Conservation (phyloP, 2,797 vertebrate genomes). For the Epinephelus coioides region DNA sequence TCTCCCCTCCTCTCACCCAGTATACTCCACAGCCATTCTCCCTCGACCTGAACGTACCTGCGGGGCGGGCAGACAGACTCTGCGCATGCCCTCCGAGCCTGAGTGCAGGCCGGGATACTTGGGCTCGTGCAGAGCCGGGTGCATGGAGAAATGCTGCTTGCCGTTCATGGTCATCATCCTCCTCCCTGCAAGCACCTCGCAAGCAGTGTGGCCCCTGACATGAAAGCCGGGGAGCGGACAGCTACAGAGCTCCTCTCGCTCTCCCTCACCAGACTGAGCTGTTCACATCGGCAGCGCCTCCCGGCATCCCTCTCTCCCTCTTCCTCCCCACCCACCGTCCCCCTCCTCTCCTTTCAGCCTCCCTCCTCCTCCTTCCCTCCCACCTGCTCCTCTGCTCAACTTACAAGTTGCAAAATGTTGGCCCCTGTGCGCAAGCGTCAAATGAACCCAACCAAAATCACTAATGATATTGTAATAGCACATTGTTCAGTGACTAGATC, state of each 20-base stretch:
- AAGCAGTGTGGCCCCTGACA: slow-evolving; percentile 81
- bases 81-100: slow-evolving; percentile 93
- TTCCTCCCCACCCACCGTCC: slow-evolving; percentile 21
- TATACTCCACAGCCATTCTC: slow-evolving; percentile 19
- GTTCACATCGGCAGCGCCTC: slow-evolving; percentile 85
- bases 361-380: slow-evolving; percentile 52
- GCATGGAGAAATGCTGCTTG: slow-evolving; percentile 95
- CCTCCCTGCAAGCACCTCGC: slow-evolving; percentile 84
- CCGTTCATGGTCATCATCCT: slow-evolving; percentile 96
- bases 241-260: slow-evolving; percentile 62
- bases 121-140: slow-evolving; percentile 92
- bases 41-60: slow-evolving; percentile 90
- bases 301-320: slow-evolving; percentile 76
- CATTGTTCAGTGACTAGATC: not conserved
- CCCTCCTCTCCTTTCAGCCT: slow-evolving; percentile 55
- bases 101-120: slow-evolving; percentile 92
- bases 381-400: slow-evolving; percentile 87
- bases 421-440: slow-evolving; percentile 53
- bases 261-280: slow-evolving; percentile 86
- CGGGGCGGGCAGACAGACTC: slow-evolving; percentile 93
- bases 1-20: slow-evolving; percentile 21
- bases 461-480: not conserved
- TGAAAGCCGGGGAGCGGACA: slow-evolving; percentile 61
- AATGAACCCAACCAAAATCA: slow-evolving; percentile 12
- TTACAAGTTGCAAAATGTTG: slow-evolving; percentile 87